Conservation (phyloP, 1,140 invertebrate genomes). For the Lordiphosa mommai region DNA sequence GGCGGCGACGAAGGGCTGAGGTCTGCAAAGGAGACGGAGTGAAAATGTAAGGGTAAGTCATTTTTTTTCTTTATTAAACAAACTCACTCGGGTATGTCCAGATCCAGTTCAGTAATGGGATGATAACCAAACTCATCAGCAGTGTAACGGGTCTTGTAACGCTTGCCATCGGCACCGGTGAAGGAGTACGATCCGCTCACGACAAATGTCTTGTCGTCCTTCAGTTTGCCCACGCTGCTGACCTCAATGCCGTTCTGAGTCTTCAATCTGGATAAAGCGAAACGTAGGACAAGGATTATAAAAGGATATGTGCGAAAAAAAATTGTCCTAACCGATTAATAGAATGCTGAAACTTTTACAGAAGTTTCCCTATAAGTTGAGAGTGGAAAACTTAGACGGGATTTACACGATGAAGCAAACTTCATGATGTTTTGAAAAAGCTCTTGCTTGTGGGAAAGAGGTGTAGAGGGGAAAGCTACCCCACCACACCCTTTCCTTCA, state of each 20-base stretch:
- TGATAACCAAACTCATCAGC: conserved; percentile 79
- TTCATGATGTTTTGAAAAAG: too few species aligned
- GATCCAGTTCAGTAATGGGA: conserved; percentile 76
- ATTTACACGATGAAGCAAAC: too few species aligned
- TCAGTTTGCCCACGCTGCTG: conserved; percentile 74
- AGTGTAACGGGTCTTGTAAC: conserved; percentile 80
- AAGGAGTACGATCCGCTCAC: conserved; percentile 84
- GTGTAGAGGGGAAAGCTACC: too few species aligned
- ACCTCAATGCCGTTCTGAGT: conserved; percentile 79
- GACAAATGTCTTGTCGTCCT: conserved; percentile 80
- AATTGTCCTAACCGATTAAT: too few species aligned
- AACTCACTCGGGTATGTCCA: conserved; percentile 78
- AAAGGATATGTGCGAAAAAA: neutral
- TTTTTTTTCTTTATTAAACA: too few species aligned
- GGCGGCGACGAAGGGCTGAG: conserved; percentile 43
- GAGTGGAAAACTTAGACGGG: too few species aligned
- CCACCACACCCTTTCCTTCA: too few species aligned
- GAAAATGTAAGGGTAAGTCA: neutral
- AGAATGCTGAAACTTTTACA: too few species aligned
- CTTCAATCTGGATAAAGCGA: conserved; percentile 49
- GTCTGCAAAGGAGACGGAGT: conserved; percentile 24
- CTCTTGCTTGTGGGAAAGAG: too few species aligned
- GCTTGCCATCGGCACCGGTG: conserved; percentile 83
- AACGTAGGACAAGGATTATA: too few species aligned
- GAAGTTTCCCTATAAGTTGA: too few species aligned